These are phyloP conservation scores for Drosophila phalerata DNA, from an alignment of 2,888 invertebrate genomes.

Conservation along the genomic window DNA sequence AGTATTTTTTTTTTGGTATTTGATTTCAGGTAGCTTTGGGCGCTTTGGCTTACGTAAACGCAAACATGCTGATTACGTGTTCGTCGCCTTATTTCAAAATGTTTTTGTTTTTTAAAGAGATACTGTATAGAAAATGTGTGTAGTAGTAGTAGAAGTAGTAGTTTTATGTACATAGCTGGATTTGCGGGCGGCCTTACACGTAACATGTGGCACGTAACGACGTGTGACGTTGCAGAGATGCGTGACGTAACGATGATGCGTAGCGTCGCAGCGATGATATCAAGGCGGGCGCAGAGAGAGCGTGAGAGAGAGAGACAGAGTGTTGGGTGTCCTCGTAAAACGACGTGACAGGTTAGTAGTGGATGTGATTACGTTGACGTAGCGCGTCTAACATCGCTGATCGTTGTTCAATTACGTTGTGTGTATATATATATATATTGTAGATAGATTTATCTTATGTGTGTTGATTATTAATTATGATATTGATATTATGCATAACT, in stretches of 20 bases:
- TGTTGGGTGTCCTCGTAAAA: constrained; percentile 34
- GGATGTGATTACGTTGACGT: constrained; percentile 49
- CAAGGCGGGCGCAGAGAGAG: constrained; percentile 16
- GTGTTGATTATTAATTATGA: constrained; percentile 34
- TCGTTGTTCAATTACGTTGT: constrained; percentile 49
- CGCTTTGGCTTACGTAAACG: constrained; percentile 38
- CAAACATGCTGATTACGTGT: constrained; percentile 56
- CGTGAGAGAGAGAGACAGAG: neutral
- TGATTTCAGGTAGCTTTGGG: constrained; percentile 5
- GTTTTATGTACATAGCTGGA: constrained; percentile 52
- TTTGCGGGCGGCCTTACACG: constrained; percentile 65
- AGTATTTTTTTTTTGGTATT: constrained; percentile 2
- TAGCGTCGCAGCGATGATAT: constrained; percentile 53
- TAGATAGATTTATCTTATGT: constrained; percentile 25
- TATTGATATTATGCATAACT: constrained; percentile 25
- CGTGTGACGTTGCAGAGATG: constrained; percentile 35
- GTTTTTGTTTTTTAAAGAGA: constrained; percentile 12
- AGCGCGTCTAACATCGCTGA: constrained; percentile 33
- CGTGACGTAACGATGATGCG: constrained; percentile 34
- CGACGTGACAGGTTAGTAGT: constrained; percentile 45
- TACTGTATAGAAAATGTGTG: constrained; percentile 24
- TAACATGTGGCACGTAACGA: constrained; percentile 54
- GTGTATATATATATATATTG: constrained; percentile 28
- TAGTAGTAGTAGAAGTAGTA: constrained; percentile 30
- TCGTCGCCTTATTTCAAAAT: constrained; percentile 39